phyloP scores from a whole-genome alignment of 2,888 invertebrate genomes.

The Nephrotoma flavescens region DNA sequence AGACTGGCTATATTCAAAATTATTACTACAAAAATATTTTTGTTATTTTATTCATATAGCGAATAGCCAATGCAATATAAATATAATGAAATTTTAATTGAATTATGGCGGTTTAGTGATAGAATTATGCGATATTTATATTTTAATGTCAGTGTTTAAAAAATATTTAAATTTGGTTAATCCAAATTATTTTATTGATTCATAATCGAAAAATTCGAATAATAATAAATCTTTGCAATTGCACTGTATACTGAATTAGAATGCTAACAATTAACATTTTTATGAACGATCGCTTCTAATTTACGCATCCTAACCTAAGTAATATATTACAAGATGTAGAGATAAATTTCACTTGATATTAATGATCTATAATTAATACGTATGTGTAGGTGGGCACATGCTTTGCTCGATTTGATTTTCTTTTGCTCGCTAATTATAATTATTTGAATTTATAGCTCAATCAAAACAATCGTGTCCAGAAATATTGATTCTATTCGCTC shows the following conservation, averaged over 20 bases:
- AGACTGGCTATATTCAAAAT: background rate
- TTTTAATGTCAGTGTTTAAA: background rate
- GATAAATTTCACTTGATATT: background rate
- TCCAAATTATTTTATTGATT: background rate
- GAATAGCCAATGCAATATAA: background rate
- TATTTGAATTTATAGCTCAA: too few relatives aligned
- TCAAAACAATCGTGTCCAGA: too few relatives aligned
- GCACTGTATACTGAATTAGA: background rate
- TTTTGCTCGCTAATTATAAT: background rate
- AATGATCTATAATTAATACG: background rate
- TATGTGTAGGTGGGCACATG: background rate
- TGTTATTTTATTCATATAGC: background rate
- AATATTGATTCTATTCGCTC: too few relatives aligned
- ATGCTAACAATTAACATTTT: background rate
- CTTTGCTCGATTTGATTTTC: background rate
- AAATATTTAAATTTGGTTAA: background rate
- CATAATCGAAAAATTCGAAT: background rate
- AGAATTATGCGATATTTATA: background rate
- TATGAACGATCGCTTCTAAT: background rate
- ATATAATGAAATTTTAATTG: background rate
- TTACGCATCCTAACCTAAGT: background rate
- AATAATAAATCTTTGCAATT: background rate
- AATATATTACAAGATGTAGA: background rate
- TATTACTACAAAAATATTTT: background rate
- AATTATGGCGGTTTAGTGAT: background rate